A percentile compares a stretch with the other conserved stretches of the same genome.
Conservation (phyloP, 2,113 vertebrate genomes). For the Ascaphus truei region DNA sequence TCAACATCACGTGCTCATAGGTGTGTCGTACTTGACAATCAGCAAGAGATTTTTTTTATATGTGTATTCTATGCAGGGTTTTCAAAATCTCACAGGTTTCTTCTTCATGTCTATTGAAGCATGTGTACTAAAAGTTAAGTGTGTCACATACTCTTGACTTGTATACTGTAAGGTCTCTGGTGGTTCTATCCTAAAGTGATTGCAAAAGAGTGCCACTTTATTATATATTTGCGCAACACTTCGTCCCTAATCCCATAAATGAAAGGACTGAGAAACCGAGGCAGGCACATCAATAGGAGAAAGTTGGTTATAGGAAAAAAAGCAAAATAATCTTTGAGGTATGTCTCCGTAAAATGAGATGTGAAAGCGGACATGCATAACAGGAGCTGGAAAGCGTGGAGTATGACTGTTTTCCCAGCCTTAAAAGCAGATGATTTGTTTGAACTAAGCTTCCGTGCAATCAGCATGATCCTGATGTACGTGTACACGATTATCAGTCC, state of each 20-base stretch:
- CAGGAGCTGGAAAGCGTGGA: not conserved
- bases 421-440: not conserved
- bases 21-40: too few species aligned
- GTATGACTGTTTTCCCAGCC: conserved; percentile 1
- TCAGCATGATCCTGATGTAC: not conserved
- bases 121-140: too few species aligned
- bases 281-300: not conserved
- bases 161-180: too few species aligned
- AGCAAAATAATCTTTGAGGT: not conserved
- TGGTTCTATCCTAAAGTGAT: too few species aligned
- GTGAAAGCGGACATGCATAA: not conserved
- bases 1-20: too few species aligned
- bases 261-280: not conserved
- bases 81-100: too few species aligned
- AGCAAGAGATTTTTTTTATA: too few species aligned
- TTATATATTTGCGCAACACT: not conserved
- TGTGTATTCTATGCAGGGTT: too few species aligned
- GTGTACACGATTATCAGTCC: not conserved
- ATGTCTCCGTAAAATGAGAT: not conserved
- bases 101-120: too few species aligned
- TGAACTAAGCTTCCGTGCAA: not conserved
- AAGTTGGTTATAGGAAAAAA: not conserved
- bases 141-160: too few species aligned
- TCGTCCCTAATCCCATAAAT: not conserved
- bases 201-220: too few species aligned